A percentile compares a stretch with the other conserved stretches of the same genome.
Conservation (phyloP, 2,888 invertebrate genomes). For the Tridacna crocea region DNA sequence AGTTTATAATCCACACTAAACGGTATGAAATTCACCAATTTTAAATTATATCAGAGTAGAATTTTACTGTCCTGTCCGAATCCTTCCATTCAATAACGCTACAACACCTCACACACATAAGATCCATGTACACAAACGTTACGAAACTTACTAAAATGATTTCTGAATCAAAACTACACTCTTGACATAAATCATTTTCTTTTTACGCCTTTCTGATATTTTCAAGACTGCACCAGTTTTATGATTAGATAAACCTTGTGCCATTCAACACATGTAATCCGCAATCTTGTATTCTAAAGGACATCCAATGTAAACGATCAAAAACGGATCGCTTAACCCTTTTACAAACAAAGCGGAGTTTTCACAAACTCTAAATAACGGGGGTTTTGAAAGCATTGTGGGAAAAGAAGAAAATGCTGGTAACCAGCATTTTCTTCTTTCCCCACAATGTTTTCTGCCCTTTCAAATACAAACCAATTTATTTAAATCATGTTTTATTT, state of each 20-base stretch:
- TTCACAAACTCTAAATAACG: background rate
- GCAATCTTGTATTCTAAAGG: conserved; percentile 24
- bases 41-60: background rate
- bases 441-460: no score
- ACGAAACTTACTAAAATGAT: conserved; percentile 3
- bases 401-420: no score
- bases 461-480: no score
- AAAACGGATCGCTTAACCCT: background rate
- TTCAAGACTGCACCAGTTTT: conserved; percentile 12
- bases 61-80: no score
- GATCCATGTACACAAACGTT: conserved; percentile 4
- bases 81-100: conserved; percentile 7
- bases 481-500: no score
- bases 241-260: conserved; percentile 22
- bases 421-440: no score
- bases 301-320: conserved; percentile 18
- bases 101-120: conserved; percentile 9
- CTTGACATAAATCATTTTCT: background rate
- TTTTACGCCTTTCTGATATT: conserved; percentile 11
- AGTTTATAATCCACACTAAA: background rate
- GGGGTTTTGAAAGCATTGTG: no score
- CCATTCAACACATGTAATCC: conserved; percentile 19
- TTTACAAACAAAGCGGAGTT: background rate
- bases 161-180: background rate
- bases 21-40: conserved; percentile 8